Evolutionary conservation across 2,113 vertebrate species (phyloP), one percentile per base, ranked within the genome.

Genomic region (Opisthocomus hoazin): DNA sequence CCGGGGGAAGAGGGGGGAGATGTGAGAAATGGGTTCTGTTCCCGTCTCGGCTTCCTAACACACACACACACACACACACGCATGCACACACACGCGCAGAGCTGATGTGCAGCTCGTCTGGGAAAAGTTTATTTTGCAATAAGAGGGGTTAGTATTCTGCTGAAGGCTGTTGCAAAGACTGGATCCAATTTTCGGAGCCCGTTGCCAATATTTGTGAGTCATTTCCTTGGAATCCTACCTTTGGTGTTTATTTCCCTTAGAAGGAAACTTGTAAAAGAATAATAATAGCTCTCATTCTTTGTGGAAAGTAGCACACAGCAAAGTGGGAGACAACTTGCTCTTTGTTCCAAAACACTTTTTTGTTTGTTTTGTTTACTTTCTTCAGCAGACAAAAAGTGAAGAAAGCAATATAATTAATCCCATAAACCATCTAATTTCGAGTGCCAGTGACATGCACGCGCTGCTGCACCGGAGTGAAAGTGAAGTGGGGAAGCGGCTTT

Each of bases 181-280:
- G 98, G 98, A 98, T 97, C 97, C 91, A 92, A 97, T 97, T 98
- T 98, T 96, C 95, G 30, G 95, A 92, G 89, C 94, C 96, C 41
- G 61, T 97, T 98, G 98, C 98, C 98, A 98, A 96, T 98, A 98
- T 97, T 98, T 97, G 98, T 98, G 98, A 99, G 98, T 98, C 98
- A 98, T 97, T 97, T 97, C 98, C 98, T 98, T 98, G 98, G 98
- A 99, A 99, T 99, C 97, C 98, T 98, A 98, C 98, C 98, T 98
- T 99, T 97, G 98, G 97, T 98, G 97, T 98, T 98, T 98, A 98
- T 98, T 99, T 99, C 98, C 98, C 98, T 98, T 98, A 98, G 98
- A 99, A 98, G 98, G 98, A 98, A 98, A 98, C 98, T 98, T 98
- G 98, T 98, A 97, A 98, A 98, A 98, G 97, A 97, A 96, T 95